Evolutionary conservation across 2,797 vertebrate species (phyloP), one percentile per base, ranked within the genome.

Genomic region (Scleropages formosus): DNA sequence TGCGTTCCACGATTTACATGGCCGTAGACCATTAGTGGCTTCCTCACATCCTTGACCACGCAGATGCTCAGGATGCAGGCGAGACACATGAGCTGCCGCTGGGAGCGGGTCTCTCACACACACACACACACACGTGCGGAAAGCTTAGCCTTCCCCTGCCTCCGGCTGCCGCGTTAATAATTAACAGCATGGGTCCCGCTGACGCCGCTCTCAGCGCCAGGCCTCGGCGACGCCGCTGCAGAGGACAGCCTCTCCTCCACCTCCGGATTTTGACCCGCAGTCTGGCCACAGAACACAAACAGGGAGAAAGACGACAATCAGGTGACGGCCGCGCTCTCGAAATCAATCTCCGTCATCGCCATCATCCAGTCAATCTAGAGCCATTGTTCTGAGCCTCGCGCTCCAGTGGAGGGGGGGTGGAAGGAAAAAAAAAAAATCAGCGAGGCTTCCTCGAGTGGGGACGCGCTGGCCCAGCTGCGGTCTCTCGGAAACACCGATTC

Each of bases 121-220:
- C n/a, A n/a, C n/a, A n/a, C n/a, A n/a, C n/a, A n/a, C n/a, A 39
- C 31, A 39, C 31, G 39, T 31, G 39, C 31, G 2, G 31, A 39
- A 39, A 39, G 44, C 31, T 91, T 91, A 90, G 91, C 89, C 87
- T 88, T 89, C 84, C 85, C 79, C 84, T 84, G 90, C 88, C 88
- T 90, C 85, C 84, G 90, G 89, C 90, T 88, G 87, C 85, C 82
- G 81, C 88, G 82, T 92, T 91, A 91, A 91, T 92, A 90, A 92
- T 91, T 92, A 91, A 92, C 85, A 87, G 87, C 86, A 87, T 82
- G 85, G 88, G 87, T 87, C 85, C 81, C 65, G 86, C 85, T 85
- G 87, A 65, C 53, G 85, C 86, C 84, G 82, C 13, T 31, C 53
- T 67, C 24, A 51, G 22, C 4, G 11, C 20, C 24, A 4, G 4